Percentiles rank a stretch among this genome's conserved stretches.
Evolutionary conservation across 2,113 vertebrate genomes (phyloP).

Genomic region (Mystacornis crossleyi): DNA sequence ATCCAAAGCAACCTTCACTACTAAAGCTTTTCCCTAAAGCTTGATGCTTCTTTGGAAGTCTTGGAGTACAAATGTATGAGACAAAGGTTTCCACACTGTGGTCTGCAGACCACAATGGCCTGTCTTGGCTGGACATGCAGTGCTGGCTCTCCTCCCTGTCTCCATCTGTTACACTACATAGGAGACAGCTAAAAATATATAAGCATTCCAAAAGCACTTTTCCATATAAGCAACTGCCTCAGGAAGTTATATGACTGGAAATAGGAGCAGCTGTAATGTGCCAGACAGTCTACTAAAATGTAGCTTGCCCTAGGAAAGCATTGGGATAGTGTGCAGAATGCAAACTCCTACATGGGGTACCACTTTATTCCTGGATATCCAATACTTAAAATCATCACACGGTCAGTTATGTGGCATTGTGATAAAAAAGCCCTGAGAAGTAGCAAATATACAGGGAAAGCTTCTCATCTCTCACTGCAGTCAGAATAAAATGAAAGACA

Average conservation of each 20-base stretch:
- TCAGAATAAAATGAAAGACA: not conserved
- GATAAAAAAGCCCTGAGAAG: not conserved
- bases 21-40: not conserved
- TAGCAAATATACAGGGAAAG: not conserved
- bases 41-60: not conserved
- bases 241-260: conserved; percentile 37
- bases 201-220: conserved; percentile 56
- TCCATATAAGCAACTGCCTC: conserved; percentile 53
- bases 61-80: not conserved
- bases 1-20: not conserved
- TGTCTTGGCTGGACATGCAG: conserved; percentile 33
- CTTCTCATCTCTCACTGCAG: not conserved
- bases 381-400: not conserved
- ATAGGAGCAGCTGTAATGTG: conserved; percentile 1
- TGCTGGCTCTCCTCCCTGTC: conserved; percentile 41
- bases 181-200: conserved; percentile 56
- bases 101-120: not conserved
- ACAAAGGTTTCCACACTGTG: conserved; percentile 17
- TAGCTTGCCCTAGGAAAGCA: conserved; percentile 3
- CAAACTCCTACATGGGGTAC: not conserved
- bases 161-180: conserved; percentile 52
- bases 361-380: not conserved
- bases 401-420: not conserved
- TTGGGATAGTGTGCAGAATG: not conserved
- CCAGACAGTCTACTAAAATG: not conserved